Evolutionary conservation across 2,113 vertebrate species (phyloP).

Genomic region (Notarius quadriscutis): DNA sequence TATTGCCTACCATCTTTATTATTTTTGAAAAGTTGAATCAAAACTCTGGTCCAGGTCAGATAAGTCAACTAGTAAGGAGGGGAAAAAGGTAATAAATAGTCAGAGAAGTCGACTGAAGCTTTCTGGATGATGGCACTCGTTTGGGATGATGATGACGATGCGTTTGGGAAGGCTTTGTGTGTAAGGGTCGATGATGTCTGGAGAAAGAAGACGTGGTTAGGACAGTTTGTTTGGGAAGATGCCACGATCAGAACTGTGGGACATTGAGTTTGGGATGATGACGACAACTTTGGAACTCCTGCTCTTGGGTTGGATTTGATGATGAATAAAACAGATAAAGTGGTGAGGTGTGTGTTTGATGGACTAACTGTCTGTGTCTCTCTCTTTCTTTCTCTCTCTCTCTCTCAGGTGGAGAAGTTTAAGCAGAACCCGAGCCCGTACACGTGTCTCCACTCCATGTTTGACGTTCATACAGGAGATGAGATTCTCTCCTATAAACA

Average conservation of each 20-base stretch:
- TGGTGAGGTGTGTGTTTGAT: conserved; percentile 25
- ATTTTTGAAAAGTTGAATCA: no score
- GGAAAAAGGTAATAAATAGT: no score
- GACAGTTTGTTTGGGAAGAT: background rate
- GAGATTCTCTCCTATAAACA: conserved; percentile 79
- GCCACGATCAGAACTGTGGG: background rate
- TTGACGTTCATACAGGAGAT: conserved; percentile 86
- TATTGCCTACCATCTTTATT: no score
- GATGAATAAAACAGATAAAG: conserved; percentile 6
- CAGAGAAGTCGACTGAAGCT: no score
- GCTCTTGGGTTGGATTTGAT: background rate
- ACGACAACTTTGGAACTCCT: background rate
- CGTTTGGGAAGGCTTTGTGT: background rate
- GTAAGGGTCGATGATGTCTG: background rate
- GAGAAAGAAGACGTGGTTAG: background rate
- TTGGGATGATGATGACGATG: background rate
- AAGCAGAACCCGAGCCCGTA: conserved; percentile 93
- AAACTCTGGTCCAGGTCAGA: no score
- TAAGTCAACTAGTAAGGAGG: no score
- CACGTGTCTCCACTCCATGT: conserved; percentile 91
- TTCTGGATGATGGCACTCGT: background rate
- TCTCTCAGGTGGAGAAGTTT: conserved; percentile 87
- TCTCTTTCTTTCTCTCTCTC: conserved; percentile 40
- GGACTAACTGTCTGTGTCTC: conserved; percentile 1
- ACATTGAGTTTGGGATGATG: background rate